Conservation (phyloP, 2,888 invertebrate genomes). For the Prosapia bicincta region DNA sequence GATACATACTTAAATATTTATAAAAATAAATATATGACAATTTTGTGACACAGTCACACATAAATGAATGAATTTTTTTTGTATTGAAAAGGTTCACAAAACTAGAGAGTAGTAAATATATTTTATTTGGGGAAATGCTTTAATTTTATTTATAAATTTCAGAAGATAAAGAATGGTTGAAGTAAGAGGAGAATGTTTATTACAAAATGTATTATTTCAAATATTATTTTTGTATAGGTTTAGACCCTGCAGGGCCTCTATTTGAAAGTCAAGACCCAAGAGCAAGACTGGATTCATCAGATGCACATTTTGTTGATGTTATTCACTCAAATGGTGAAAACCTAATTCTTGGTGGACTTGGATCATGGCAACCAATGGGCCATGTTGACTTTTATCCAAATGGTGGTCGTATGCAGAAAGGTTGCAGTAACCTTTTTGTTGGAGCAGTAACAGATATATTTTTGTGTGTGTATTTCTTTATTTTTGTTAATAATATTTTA, state of each 20-base stretch:
- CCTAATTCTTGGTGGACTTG: constrained; percentile 82
- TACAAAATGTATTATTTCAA: too few species aligned
- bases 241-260: constrained; percentile 88
- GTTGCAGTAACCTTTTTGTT: constrained; percentile 87
- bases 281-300: constrained; percentile 76
- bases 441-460: constrained; percentile 88
- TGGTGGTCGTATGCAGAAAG: constrained; percentile 87
- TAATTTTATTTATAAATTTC: too few species aligned
- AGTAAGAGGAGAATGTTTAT: too few species aligned
- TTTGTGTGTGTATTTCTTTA: constrained; percentile 56
- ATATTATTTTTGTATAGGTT: too few species aligned
- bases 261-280: constrained; percentile 87
- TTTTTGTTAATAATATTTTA: constrained; percentile 1
- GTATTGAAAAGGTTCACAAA: too few species aligned
- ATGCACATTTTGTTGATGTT: constrained; percentile 88
- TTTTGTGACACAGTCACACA: too few species aligned
- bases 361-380: constrained; percentile 88
- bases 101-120: too few species aligned
- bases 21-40: too few species aligned
- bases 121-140: too few species aligned
- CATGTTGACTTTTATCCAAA: constrained; percentile 92
- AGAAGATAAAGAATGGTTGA: too few species aligned
- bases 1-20: too few species aligned
- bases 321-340: constrained; percentile 93
- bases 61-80: too few species aligned